A percentile compares a stretch with the other conserved stretches of the same genome.
Evolutionary conservation across 2,113 vertebrate genomes (phyloP).

Genomic region (Microcebus lehilahytsara): DNA sequence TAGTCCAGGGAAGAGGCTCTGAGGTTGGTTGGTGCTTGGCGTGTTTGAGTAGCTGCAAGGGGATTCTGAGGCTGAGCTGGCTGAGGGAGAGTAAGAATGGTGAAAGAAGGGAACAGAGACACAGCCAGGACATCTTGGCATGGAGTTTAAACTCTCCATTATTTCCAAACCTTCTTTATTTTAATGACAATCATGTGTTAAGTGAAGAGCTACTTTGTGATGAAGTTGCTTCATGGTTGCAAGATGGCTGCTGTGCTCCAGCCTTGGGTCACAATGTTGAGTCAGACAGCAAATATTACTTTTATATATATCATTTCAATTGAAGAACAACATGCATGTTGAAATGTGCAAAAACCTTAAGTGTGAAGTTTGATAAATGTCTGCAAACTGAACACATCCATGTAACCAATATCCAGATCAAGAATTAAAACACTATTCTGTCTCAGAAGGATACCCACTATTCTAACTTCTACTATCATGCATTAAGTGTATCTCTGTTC

Average conservation of each 20-base stretch:
- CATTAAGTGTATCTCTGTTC: neutral
- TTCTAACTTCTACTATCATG: neutral
- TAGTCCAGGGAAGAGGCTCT: neutral
- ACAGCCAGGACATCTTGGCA: neutral
- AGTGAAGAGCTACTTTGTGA: neutral
- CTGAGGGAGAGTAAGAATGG: neutral
- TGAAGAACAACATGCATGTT: neutral
- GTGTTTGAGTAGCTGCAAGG: neutral
- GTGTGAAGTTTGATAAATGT: neutral
- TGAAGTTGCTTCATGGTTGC: neutral
- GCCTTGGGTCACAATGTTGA: neutral
- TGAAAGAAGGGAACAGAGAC: too few relatives aligned
- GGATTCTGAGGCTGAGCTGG: neutral
- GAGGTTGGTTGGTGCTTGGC: fast-evolving
- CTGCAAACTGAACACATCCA: neutral
- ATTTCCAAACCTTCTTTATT: neutral
- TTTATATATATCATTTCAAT: neutral
- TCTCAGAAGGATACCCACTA: neutral
- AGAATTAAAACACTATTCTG: neutral
- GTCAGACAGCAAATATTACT: neutral
- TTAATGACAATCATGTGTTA: neutral
- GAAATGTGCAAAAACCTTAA: neutral
- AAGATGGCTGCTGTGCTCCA: neutral
- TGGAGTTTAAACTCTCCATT: neutral
- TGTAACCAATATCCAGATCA: neutral